A percentile compares a stretch with the other conserved stretches of the same genome.
Evolutionary conservation across 1,140 invertebrate species (phyloP).

Genomic region (Ooceraea biroi): DNA sequence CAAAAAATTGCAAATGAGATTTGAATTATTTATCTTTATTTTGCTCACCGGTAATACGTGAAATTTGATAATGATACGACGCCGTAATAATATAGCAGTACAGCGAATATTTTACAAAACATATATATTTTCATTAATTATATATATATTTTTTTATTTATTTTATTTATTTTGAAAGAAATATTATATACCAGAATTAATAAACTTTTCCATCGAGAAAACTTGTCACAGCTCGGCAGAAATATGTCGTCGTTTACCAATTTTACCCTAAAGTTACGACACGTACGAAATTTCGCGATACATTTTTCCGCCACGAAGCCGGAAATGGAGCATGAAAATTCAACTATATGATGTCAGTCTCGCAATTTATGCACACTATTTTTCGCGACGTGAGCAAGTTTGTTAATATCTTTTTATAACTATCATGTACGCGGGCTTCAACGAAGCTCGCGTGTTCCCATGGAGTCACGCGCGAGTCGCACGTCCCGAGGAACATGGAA

Average conservation of each 20-base stretch:
- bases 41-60: not conserved
- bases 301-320: constrained; percentile 8
- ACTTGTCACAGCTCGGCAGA: not conserved
- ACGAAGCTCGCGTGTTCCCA: constrained; percentile 15
- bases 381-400: not conserved
- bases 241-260: constrained; percentile 3
- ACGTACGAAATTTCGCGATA: constrained; percentile 29
- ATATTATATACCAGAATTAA: not conserved
- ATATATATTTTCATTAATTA: no score
- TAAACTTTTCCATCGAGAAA: constrained; percentile 1
- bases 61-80: not conserved
- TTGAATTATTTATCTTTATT: not conserved
- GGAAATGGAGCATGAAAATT: constrained; percentile 20
- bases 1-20: not conserved
- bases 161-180: not conserved
- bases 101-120: not conserved
- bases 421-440: constrained; percentile 1
- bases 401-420: constrained; percentile 4
- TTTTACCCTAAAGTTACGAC: constrained; percentile 33
- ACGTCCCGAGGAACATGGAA: constrained; percentile 13
- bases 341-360: constrained; percentile 25
- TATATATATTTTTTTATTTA: no score
- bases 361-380: constrained; percentile 36
- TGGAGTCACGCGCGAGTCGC: constrained; percentile 34
- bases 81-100: not conserved